These are phyloP conservation scores for Eunapius fragilis DNA, from an alignment of 37 sponge, comb jelly and placozoan genomes.

Conservation along the genomic window DNA sequence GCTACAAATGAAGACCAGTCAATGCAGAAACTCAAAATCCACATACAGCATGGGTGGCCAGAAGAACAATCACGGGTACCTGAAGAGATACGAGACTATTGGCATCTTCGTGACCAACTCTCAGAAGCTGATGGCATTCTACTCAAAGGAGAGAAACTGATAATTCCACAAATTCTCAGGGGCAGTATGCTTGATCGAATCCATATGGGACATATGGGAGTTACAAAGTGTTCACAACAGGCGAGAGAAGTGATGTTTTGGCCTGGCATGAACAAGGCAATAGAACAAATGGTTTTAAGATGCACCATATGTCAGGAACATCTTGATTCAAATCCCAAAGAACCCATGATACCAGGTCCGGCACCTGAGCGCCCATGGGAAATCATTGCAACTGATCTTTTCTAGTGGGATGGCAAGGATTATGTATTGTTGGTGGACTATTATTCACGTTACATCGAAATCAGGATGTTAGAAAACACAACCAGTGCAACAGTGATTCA, in stretches of 20 bases:
- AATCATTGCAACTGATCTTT: conserved; percentile 53
- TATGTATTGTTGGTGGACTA: conserved; percentile 68
- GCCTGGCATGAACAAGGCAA: conserved; percentile 9
- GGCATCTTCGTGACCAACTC: not conserved
- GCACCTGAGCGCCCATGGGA: conserved; percentile 60
- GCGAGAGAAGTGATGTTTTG: conserved; percentile 18
- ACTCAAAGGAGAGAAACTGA: conserved; percentile 19
- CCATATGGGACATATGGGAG: conserved; percentile 51
- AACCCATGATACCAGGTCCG: conserved; percentile 1
- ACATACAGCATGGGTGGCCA: conserved; percentile 14
- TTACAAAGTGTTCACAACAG: conserved; percentile 28
- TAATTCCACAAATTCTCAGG: conserved; percentile 14
- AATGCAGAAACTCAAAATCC: not conserved
- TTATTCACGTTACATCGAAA: conserved; percentile 66
- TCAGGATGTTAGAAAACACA: conserved; percentile 14
- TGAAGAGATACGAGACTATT: conserved; percentile 11
- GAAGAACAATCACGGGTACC: not conserved
- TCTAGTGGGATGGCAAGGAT: conserved; percentile 20
- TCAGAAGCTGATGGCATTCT: conserved; percentile 34
- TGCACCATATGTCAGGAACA: not conserved
- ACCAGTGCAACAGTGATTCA: conserved; percentile 40
- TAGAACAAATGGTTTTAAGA: conserved; percentile 11
- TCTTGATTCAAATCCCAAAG: not conserved
- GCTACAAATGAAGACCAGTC: too few species aligned
- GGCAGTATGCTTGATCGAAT: conserved; percentile 19